Evolutionary conservation across 2,113 vertebrate genomes (phyloP), one percentile per base, ranked within the genome.

Genomic region (Vulpes lagopus): DNA sequence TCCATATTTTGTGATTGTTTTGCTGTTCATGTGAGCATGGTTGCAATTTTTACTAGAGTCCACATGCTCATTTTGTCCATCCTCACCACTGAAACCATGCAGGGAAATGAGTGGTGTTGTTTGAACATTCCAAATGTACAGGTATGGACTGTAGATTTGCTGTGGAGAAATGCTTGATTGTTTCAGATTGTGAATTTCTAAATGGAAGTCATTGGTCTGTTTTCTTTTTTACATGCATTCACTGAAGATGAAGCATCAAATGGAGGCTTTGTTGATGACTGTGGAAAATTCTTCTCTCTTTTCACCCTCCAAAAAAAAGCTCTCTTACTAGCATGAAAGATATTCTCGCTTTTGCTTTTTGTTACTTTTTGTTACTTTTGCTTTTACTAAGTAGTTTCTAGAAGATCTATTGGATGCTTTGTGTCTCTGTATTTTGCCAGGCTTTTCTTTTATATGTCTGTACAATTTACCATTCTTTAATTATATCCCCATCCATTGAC

Each of bases 241-340:
- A 19, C 43, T 94, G 57, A 95, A 93, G 85, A 64, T 69, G 51
- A 78, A 82, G 67, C 32, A 35, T 86, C 55, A 85, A 79, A 62
- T 32, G 65, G 73, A 74, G 53, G 22, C 60, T 86, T 62, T n/a
- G 23, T 73, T 82, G 65, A 67, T 83, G 67, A 59, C 4, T 85
- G 11, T 25, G 64, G 27, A 94, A 83, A 93, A 95, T 20, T 35
- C 32, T 35, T 69, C 43, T 82, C 9, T 49, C 25, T 19, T 85
- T 65, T n/a, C 3, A 11, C 30, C 11, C 17, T 95, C 65, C 69
- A 16, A 86, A 74, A 76, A 76, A 35, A 12, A 4, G 3, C 17
- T 81, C 8, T 25, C 20, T 67, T 60, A 12, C 2, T 16, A 69
- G 35, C 30, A 65, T 65, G 30, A 92, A 91, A 93, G 49, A 43